A percentile compares a stretch with the other conserved stretches of the same genome.
Evolutionary conservation across 2,888 invertebrate species (phyloP).

Genomic region (Bellardia bayeri): DNA sequence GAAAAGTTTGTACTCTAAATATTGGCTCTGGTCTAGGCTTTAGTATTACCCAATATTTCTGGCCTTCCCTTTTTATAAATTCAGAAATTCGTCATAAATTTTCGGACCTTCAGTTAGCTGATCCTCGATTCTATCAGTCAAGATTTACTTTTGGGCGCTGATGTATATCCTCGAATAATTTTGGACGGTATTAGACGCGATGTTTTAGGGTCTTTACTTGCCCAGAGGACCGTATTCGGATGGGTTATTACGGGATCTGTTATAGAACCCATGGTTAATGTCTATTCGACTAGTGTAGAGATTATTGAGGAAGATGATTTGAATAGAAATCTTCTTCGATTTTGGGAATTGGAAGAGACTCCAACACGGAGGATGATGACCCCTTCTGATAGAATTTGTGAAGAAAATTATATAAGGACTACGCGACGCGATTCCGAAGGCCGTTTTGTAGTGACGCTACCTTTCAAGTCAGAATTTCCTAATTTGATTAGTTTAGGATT

Average conservation of each 20-base stretch:
- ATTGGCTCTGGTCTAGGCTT: neutral
- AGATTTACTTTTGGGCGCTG: too few relatives aligned
- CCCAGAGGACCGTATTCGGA: too few relatives aligned
- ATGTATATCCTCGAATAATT: too few relatives aligned
- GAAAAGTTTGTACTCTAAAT: neutral
- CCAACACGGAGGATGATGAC: too few relatives aligned
- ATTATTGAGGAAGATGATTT: too few relatives aligned
- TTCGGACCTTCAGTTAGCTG: neutral
- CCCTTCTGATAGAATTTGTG: too few relatives aligned
- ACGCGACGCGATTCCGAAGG: neutral
- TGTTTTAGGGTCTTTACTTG: neutral
- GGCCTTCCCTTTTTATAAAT: neutral
- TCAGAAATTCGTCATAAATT: neutral
- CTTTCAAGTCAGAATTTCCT: neutral
- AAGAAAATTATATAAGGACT: too few relatives aligned
- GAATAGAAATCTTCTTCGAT: too few relatives aligned
- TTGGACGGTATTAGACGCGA: neutral
- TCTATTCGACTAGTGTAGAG: too few relatives aligned
- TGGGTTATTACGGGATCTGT: too few relatives aligned
- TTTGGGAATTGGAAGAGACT: too few relatives aligned
- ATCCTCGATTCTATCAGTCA: neutral
- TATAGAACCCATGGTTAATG: too few relatives aligned
- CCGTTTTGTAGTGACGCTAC: neutral
- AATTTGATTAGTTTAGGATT: neutral
- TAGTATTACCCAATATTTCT: neutral